Conservation (phyloP, 2,888 invertebrate genomes). For the Pegoplata infirma region DNA sequence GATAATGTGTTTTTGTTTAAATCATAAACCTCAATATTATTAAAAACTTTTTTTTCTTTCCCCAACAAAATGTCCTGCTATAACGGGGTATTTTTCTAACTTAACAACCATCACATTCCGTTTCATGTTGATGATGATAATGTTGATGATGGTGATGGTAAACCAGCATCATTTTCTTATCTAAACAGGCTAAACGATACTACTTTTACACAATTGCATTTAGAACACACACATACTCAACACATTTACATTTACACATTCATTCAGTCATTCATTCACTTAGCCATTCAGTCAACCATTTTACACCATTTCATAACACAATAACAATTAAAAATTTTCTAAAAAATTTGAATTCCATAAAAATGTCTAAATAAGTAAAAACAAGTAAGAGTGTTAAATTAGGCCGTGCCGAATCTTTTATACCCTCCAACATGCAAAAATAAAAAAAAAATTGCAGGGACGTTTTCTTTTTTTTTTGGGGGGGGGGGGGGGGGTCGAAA, state of each 20-base stretch:
- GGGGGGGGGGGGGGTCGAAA: no score
- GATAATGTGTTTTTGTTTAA: no score
- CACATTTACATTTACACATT: not conserved
- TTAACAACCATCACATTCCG: slow-evolving; percentile 8
- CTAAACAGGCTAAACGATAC: slow-evolving; percentile 64
- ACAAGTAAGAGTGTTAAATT: no score
- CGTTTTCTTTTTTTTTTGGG: no score
- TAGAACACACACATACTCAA: slow-evolving; percentile 1
- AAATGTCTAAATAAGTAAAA: no score
- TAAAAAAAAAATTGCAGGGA: no score
- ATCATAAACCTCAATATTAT: not conserved
- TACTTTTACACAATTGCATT: slow-evolving; percentile 55
- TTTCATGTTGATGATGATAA: slow-evolving; percentile 9
- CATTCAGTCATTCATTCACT: not conserved
- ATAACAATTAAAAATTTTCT: no score
- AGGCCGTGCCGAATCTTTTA: no score
- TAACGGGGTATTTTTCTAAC: not conserved
- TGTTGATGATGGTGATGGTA: slow-evolving; percentile 39
- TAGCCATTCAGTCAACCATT: slow-evolving; percentile 1
- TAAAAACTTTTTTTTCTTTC: not conserved
- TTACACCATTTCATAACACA: no score
- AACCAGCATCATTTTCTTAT: slow-evolving; percentile 62
- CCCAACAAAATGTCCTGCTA: not conserved
- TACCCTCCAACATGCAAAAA: no score
- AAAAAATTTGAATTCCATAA: no score